Evolutionary conservation across 2,113 vertebrate species (phyloP).

Genomic region (Collichthys lucidus): DNA sequence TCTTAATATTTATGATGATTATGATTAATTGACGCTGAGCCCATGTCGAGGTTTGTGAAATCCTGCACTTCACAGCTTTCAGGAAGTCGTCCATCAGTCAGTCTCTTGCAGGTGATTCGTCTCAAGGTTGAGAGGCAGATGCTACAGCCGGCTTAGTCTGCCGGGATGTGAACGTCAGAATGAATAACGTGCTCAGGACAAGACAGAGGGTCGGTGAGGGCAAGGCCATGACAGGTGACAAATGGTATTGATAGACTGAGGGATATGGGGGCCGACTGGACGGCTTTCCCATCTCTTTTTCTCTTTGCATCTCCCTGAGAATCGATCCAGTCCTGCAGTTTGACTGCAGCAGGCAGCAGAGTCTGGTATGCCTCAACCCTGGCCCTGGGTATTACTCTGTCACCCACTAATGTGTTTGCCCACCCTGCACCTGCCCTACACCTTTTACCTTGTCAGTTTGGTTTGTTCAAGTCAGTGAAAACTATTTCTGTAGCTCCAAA

Average conservation of each 20-base stretch:
- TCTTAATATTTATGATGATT: slow-evolving; percentile 36
- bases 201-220: slow-evolving; percentile 33
- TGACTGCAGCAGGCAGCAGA: slow-evolving; percentile 21
- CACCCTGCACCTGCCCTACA: not conserved
- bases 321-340: slow-evolving; percentile 54
- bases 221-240: slow-evolving; percentile 60
- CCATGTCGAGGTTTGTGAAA: not conserved
- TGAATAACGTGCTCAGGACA: slow-evolving; percentile 57
- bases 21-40: slow-evolving; percentile 13
- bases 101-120: slow-evolving; percentile 50
- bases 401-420: slow-evolving; percentile 20
- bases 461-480: slow-evolving; percentile 1
- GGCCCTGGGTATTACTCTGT: slow-evolving; percentile 37
- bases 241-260: slow-evolving; percentile 58
- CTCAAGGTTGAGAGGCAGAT: slow-evolving; percentile 50
- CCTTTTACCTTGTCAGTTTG: slow-evolving; percentile 1
- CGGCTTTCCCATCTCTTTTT: slow-evolving; percentile 40
- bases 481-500: not conserved
- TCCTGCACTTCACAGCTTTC: slow-evolving; percentile 17
- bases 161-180: slow-evolving; percentile 39
- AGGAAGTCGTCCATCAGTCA: slow-evolving; percentile 32
- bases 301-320: slow-evolving; percentile 32
- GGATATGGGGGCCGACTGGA: slow-evolving; percentile 29
- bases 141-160: slow-evolving; percentile 41
- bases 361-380: slow-evolving; percentile 40